Conservation (phyloP, 1,140 invertebrate genomes). For the Neodiprion pinetum region DNA sequence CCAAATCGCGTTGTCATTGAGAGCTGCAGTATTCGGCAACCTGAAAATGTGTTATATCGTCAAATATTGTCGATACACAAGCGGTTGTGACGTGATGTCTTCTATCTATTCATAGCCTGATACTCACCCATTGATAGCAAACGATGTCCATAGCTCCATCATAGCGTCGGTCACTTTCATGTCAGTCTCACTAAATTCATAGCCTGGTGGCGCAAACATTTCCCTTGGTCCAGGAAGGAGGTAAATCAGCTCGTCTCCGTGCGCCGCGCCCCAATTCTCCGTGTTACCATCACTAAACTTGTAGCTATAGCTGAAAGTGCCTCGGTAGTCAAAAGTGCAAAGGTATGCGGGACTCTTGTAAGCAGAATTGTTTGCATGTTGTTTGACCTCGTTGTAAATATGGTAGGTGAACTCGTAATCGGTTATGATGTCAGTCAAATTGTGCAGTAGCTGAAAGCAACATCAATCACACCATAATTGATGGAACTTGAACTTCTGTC, state of each 20-base stretch:
- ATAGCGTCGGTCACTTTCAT: not conserved
- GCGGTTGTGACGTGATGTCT: too few relatives aligned
- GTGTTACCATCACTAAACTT: not conserved
- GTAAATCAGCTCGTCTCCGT: not conserved
- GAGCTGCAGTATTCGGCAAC: not conserved
- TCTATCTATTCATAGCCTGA: too few relatives aligned
- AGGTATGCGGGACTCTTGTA: not conserved
- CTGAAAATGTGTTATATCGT: not conserved
- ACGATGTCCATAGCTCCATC: not conserved
- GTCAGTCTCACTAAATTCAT: not conserved
- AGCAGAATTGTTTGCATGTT: too few relatives aligned
- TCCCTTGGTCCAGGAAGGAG: not conserved
- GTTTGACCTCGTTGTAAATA: too few relatives aligned
- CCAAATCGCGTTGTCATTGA: not conserved
- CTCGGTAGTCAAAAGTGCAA: not conserved
- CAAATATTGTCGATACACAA: not conserved
- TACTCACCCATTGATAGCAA: not conserved
- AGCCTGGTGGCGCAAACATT: not conserved
- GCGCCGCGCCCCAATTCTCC: not conserved
- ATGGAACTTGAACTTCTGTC: too few relatives aligned
- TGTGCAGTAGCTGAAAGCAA: too few relatives aligned
- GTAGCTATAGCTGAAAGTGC: not conserved
- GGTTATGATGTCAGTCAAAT: too few relatives aligned
- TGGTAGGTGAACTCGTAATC: too few relatives aligned
- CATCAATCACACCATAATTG: too few relatives aligned